A percentile compares a stretch with the other conserved stretches of the same genome.
Conservation (phyloP, 2,888 invertebrate genomes). For the Esperia sulphurella region DNA sequence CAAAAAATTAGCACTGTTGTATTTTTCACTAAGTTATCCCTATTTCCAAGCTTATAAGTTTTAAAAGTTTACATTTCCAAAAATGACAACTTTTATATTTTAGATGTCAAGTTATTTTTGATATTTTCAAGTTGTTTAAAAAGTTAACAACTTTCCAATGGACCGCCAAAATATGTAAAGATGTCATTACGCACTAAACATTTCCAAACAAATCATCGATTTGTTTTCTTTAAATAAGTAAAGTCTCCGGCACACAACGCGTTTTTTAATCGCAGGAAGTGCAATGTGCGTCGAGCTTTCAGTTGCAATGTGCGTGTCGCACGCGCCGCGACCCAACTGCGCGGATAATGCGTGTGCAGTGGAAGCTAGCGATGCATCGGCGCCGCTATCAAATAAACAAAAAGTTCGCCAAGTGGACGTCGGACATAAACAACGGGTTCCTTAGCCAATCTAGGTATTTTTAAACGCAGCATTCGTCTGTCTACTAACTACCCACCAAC, state of each 20-base stretch:
- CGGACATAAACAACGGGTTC: neutral
- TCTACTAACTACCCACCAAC: too few relatives aligned
- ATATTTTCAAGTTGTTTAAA: neutral
- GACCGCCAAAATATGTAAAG: neutral
- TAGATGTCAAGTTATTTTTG: too few relatives aligned
- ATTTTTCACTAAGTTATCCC: too few relatives aligned
- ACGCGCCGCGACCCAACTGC: conserved; percentile 66
- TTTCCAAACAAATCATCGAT: conserved; percentile 11
- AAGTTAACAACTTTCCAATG: neutral
- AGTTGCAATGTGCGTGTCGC: conserved; percentile 59
- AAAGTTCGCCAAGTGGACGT: conserved; percentile 41
- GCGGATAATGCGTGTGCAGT: conserved; percentile 59
- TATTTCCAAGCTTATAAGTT: too few relatives aligned
- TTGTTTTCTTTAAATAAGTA: conserved; percentile 15
- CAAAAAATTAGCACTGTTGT: too few relatives aligned
- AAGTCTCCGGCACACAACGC: conserved; percentile 33
- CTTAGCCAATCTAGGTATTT: too few relatives aligned
- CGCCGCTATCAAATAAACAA: conserved; percentile 72
- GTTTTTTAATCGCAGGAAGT: conserved; percentile 4
- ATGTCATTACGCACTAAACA: neutral
- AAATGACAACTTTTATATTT: too few relatives aligned
- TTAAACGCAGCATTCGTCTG: too few relatives aligned
- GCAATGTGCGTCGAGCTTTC: conserved; percentile 29
- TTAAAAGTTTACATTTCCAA: too few relatives aligned
- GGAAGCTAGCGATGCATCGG: conserved; percentile 58